Percentiles rank a stretch among this genome's conserved stretches.
phyloP scores from a whole-genome alignment of 1,140 invertebrate genomes.

The Drosophila erecta region DNA sequence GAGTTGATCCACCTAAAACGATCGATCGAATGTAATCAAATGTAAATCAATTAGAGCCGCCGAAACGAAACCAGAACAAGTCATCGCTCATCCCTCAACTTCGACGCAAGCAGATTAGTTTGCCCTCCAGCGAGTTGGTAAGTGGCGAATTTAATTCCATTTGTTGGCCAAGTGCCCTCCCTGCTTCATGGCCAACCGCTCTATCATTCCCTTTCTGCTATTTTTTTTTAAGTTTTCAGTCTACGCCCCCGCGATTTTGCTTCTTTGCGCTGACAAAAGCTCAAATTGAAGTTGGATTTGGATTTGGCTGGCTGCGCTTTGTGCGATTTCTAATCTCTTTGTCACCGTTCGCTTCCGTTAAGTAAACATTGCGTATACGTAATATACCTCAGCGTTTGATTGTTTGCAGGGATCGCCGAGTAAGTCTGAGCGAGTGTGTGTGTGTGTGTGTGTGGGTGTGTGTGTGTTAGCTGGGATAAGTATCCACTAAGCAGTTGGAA shows the following conservation, averaged over 20 bases:
- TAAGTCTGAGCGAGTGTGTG: neutral
- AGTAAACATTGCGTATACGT: slow-evolving; percentile 73
- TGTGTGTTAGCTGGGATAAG: slow-evolving; percentile 55
- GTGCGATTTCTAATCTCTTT: slow-evolving; percentile 59
- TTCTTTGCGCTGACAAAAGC: slow-evolving; percentile 36
- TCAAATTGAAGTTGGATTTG: slow-evolving; percentile 48
- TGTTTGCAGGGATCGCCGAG: slow-evolving; percentile 29
- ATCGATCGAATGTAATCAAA: slow-evolving; percentile 24
- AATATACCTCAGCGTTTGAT: slow-evolving; percentile 53
- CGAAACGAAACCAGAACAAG: slow-evolving; percentile 1
- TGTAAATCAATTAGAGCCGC: slow-evolving; percentile 35
- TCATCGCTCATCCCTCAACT: slow-evolving; percentile 12
- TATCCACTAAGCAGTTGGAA: slow-evolving; percentile 79
- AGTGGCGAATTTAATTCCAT: slow-evolving; percentile 45
- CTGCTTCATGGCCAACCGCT: neutral
- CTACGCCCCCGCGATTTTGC: neutral
- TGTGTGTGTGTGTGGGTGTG: slow-evolving; percentile 2
- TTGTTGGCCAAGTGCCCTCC: slow-evolving; percentile 26
- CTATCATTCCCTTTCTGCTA: too few relatives aligned
- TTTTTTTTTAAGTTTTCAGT: neutral
- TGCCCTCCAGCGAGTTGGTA: slow-evolving; percentile 25
- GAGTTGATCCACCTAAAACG: neutral
- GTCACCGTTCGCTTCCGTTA: slow-evolving; percentile 59
- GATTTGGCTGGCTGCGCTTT: slow-evolving; percentile 46
- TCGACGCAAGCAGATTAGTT: slow-evolving; percentile 29